Evolutionary conservation across 1,140 invertebrate genomes (phyloP).

Genomic region (Macrobrachium nipponense): DNA sequence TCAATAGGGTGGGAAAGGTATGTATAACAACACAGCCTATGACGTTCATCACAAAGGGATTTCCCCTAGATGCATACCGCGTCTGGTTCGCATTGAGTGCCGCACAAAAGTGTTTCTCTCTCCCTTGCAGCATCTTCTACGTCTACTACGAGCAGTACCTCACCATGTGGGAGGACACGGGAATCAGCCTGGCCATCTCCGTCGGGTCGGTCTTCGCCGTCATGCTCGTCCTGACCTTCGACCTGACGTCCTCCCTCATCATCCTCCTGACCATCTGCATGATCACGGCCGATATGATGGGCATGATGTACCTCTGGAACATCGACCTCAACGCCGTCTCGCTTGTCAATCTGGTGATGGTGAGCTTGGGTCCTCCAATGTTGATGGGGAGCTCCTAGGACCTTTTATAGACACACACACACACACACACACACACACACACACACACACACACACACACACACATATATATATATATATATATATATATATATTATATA

Average conservation of each 20-base stretch:
- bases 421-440: not conserved
- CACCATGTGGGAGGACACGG: conserved; percentile 83
- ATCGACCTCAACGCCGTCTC: conserved; percentile 92
- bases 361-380: conserved; percentile 69
- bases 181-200: conserved; percentile 80
- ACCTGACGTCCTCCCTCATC: conserved; percentile 82
- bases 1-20: too few relatives aligned
- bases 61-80: too few relatives aligned
- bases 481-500: not conserved
- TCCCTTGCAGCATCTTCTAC: conserved; percentile 78
- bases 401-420: not conserved
- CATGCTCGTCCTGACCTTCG: conserved; percentile 85
- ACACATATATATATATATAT: not conserved
- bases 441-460: not conserved
- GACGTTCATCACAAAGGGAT: too few relatives aligned
- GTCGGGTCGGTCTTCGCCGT: conserved; percentile 82
- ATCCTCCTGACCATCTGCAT: conserved; percentile 81
- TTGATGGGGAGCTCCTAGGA: too few relatives aligned
- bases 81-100: too few relatives aligned
- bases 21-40: too few relatives aligned
- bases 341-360: conserved; percentile 97
- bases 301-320: conserved; percentile 75
- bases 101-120: too few relatives aligned
- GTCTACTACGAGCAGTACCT: conserved; percentile 96
- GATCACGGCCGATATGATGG: conserved; percentile 64